Percentiles rank a stretch among this genome's conserved stretches.
Evolutionary conservation across 1,140 invertebrate genomes (phyloP).

Genomic region (Magallana angulata): DNA sequence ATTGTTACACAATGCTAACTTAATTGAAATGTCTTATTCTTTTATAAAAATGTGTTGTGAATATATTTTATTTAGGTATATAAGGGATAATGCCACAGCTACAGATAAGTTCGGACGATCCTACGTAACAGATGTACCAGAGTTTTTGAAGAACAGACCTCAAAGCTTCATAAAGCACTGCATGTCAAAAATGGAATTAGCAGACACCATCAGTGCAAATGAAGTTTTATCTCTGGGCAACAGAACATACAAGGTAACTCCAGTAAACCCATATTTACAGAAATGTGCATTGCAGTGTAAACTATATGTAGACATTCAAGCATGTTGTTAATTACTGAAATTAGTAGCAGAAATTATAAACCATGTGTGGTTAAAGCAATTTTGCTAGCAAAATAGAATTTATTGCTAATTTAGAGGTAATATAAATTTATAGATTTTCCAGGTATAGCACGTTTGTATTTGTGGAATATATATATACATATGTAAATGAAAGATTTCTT

Average conservation of each 20-base stretch:
- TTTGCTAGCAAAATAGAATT: constrained; percentile 17
- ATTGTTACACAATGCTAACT: constrained; percentile 7
- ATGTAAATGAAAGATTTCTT: background rate
- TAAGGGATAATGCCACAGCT: background rate
- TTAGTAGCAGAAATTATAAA: background rate
- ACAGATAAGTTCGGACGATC: background rate
- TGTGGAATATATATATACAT: background rate
- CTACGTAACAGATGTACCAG: background rate
- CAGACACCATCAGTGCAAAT: background rate
- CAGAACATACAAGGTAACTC: constrained; percentile 8
- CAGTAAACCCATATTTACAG: background rate
- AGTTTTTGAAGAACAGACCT: constrained; percentile 6
- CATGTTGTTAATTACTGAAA: background rate
- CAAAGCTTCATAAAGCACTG: constrained; percentile 2
- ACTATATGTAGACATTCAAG: background rate
- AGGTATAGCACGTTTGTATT: background rate
- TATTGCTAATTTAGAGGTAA: background rate
- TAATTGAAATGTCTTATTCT: constrained; percentile 1
- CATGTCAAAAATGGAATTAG: constrained; percentile 12
- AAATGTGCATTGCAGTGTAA: background rate
- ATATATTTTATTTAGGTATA: background rate
- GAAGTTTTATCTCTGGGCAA: constrained; percentile 1
- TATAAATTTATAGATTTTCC: background rate
- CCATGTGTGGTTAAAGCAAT: background rate
- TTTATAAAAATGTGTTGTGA: background rate